Conservation (phyloP, 2,113 vertebrate species). For the Sinocyclocheilus maitianheensis region DNA sequence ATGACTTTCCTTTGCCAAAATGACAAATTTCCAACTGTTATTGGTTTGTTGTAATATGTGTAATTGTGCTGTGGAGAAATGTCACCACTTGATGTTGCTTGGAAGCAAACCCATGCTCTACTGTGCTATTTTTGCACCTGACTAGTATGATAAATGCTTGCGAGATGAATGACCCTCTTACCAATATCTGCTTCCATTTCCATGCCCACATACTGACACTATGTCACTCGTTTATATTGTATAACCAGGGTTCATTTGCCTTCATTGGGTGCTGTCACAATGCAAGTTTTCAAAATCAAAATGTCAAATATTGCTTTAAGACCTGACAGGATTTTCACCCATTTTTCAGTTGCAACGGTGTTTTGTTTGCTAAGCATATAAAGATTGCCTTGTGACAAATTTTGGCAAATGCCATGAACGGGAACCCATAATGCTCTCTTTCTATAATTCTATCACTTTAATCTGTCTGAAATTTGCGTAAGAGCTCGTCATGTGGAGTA, state of each 20-base stretch:
- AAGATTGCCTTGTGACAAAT: background rate
- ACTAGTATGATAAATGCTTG: conserved; percentile 17
- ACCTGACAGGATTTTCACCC: background rate
- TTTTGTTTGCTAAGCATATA: background rate
- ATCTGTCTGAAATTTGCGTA: background rate
- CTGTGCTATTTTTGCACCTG: conserved; percentile 26
- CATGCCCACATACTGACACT: background rate
- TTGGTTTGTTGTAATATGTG: background rate
- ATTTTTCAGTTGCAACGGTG: background rate
- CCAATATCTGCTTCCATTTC: background rate
- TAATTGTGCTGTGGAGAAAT: background rate
- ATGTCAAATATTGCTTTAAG: background rate
- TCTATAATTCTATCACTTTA: background rate
- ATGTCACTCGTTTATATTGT: background rate
- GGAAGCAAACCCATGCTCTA: background rate
- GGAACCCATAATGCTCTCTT: background rate
- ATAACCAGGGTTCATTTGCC: background rate
- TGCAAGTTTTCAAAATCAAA: background rate
- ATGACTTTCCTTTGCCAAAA: background rate
- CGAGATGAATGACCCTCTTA: background rate
- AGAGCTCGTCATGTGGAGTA: background rate
- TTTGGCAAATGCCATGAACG: background rate
- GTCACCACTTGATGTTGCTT: background rate
- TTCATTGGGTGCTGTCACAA: background rate
- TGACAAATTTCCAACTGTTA: background rate